Evolutionary conservation across 2,113 vertebrate genomes (phyloP), one percentile per base, ranked within the genome.

Genomic region (Bufo bufo): DNA sequence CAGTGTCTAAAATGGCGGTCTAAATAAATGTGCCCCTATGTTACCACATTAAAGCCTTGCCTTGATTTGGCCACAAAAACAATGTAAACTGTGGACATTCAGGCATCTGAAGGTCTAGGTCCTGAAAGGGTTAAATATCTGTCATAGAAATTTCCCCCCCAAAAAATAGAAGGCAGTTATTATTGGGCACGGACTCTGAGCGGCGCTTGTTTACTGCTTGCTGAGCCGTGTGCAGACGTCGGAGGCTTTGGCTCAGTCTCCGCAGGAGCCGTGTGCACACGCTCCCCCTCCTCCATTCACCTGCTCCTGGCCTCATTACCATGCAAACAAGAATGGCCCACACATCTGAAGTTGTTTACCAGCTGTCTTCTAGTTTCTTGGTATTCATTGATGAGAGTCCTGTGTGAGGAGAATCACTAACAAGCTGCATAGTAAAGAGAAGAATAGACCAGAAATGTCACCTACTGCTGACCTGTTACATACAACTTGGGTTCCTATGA

Each of bases 201-300:
- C 80, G 13, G 80, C 2, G 14, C 45, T 66, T 65, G 81, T 82
- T 82, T 52, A 66, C 33, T 7, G 47, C 45, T 69, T 23, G 45
- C 61, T 83, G 61, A 61, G 81, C 81, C 61, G 81, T 83, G 81
- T 83, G 81, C 81, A 83, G 61, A 69, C 17, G 17, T 19, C 20
- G 11, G 43, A 50, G 16, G 19, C 59, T 50, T 69, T 49, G 45
- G 47, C 81, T 69, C 61, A 50, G 12, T 83, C 61, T 19, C 12
- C 17, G 61, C 45, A 14, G 33, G 61, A 52, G 81, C 61, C 61
- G 81, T 83, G 81, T 69, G 81, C 81, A 69, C 58, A 82, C 43
- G 50, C 1, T 16, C 45, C 11, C 5, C 14, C 45, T 0, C 81
- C 61, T 65, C 47, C 79, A 82, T 82, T 82, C 79, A 82, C 13